Base-by-base conservation (phyloP, 2,888 invertebrate genomes). In the Dynastes hyllus region DNA sequence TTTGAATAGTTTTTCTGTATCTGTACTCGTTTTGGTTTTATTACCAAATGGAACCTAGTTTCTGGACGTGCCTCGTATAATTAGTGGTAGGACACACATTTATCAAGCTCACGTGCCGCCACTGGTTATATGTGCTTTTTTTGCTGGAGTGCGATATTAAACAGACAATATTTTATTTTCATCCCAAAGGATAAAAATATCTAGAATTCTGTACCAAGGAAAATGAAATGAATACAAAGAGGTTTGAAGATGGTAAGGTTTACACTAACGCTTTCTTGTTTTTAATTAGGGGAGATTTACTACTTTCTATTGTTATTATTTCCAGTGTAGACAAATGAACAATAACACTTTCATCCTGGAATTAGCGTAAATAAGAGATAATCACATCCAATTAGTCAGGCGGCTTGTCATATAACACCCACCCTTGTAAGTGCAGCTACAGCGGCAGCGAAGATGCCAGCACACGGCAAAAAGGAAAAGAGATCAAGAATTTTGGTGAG, bases 291-390 rank as follows among this genome's bases (percentile, higher is more conserved):
- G 22, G 22, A 29, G 22, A 8, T 45, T 61, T 16, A 61, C 6
- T 13, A 22, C 29, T 61, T 61, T 45, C 29, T 27, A 8, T 45
- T n/a, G 32, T 50, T 69, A 29, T 13, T 50, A 27, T 13, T 50
- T 22, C 27, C 51, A 50, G 9, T 6, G 2, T 29, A 27, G 11
- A 50, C 11, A 50, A 70, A 29, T 53, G 53, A 70, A 53, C 53
- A 55, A 22, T 29, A 70, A 51, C 50, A 27, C 32, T 29, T 51
- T 51, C 51, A 32, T 27, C 22, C 13, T 70, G 13, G 53, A 51
- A 70, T 70, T 70, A 32, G n/a, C 27, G 9, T 51, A 50, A 70
- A 70, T 70, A 70, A 40, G 67, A 32, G 70, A 70, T 70, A 70
- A 70, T 53, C 53, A 32, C 29, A 32, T 29, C 29, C 29, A 70